Conservation (phyloP, 2,888 invertebrate genomes). For the Apamea monoglypha region DNA sequence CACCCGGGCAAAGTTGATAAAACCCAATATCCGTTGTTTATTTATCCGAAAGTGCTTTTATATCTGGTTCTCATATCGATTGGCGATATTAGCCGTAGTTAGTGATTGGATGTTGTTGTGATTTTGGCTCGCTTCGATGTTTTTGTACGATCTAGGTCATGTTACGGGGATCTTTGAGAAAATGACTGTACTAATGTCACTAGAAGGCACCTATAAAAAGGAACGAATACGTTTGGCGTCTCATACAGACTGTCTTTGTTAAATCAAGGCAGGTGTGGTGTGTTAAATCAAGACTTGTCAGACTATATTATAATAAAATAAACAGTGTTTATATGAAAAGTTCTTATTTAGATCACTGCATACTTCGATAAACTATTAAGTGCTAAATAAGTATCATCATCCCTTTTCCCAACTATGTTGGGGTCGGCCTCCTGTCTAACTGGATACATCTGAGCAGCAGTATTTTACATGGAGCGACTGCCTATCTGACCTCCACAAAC, state of each 20-base stretch:
- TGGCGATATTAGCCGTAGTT: constrained; percentile 53
- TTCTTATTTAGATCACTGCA: too few relatives aligned
- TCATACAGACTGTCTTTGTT: background rate
- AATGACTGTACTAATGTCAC: constrained; percentile 15
- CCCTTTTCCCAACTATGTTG: background rate
- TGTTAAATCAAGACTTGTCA: background rate
- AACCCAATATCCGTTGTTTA: constrained; percentile 69
- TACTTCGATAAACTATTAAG: too few relatives aligned
- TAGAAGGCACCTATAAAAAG: constrained; percentile 3
- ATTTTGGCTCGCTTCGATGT: constrained; percentile 49
- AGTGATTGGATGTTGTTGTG: constrained; percentile 44
- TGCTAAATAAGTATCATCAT: too few relatives aligned
- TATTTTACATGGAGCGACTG: background rate
- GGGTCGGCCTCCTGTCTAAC: too few relatives aligned
- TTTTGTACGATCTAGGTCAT: constrained; percentile 49
- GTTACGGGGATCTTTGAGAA: constrained; percentile 1
- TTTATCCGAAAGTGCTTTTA: constrained; percentile 65
- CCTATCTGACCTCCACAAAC: background rate
- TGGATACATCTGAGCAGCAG: too few relatives aligned
- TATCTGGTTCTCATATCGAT: constrained; percentile 59
- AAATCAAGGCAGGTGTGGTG: too few relatives aligned
- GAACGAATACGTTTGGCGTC: background rate
- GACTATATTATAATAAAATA: too few relatives aligned
- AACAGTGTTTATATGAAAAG: too few relatives aligned
- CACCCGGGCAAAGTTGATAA: constrained; percentile 59